Evolutionary conservation across 2,113 vertebrate species (phyloP), one percentile per base, ranked within the genome.

Genomic region (Hiodon alosoides): DNA sequence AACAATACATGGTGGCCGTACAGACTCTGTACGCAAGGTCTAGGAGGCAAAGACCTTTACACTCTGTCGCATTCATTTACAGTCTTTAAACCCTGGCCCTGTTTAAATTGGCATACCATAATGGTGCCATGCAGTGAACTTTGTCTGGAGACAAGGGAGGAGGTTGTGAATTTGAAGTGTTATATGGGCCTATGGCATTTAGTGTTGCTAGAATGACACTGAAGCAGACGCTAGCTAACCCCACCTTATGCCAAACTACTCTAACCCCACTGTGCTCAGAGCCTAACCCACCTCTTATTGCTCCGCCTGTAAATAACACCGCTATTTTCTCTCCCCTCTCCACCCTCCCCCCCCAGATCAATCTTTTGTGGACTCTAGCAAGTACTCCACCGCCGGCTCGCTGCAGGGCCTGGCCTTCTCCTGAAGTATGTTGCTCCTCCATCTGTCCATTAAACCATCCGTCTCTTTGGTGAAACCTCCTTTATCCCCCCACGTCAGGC

Each of bases 281-380:
- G 13, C 77, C 72, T 78, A 11, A 67, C 52, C 31, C 52, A 11
- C 51, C 64, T 54, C 48, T 16, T 65, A n/a, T 50, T 68, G 16
- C n/a, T 57, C 54, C n/a, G 5, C 50, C 16, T 69, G 61, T 77
- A 72, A 72, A 77, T 77, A 77, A 77, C 75, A 77, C 53, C 13
- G 5, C 55, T 81, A 1, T 84, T 81, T 69, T 88, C 85, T 89
- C 79, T 91, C 87, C 88, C 84, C 86, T 80, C 87, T 84, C 87
- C 76, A 85, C 85, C 83, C 86, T 72, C 86, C 83, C 86, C 89
- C 84, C 86, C 90, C 87, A 94, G 93, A 94, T 90, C 93, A 93
- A 89, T 94, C 93, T 94, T 95, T 94, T 93, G 91, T 94, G 91
- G 93, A 95, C 91, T 91, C 93, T 94, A 93, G 93, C 93, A 94